phyloP scores from a whole-genome alignment of 2,888 invertebrate genomes.

The Platycheirus rosarum region DNA sequence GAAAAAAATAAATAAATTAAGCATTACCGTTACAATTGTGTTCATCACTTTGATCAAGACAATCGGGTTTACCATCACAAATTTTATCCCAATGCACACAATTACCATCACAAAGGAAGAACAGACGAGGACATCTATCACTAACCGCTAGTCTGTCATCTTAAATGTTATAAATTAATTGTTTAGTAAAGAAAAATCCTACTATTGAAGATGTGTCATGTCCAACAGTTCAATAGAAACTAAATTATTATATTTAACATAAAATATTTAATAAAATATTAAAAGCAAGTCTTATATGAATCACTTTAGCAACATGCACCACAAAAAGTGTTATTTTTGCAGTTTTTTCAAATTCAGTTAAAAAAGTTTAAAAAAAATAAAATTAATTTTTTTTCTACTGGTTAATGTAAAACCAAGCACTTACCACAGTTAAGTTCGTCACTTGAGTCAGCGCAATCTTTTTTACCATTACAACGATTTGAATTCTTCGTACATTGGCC shows the following conservation, averaged over 20 bases:
- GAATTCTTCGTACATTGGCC: conserved; percentile 86
- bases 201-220: no score
- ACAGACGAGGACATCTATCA: conserved; percentile 73
- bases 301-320: no score
- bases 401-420: conserved; percentile 75
- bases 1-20: conserved; percentile 9
- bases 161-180: conserved; percentile 38
- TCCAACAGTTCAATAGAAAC: no score
- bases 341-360: conserved; percentile 32
- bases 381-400: conserved; percentile 39
- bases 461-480: conserved; percentile 84
- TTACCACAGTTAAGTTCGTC: conserved; percentile 86
- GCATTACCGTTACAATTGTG: conserved; percentile 79
- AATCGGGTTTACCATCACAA: conserved; percentile 86
- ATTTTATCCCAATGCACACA: conserved; percentile 82
- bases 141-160: conserved; percentile 57
- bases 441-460: conserved; percentile 85
- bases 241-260: neutral
- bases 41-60: conserved; percentile 85
- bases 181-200: conserved; percentile 5
- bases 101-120: conserved; percentile 81
- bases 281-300: no score
- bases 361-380: no score
- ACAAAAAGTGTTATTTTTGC: conserved; percentile 15
- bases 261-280: neutral